phyloP scores from a whole-genome alignment of 2,888 invertebrate genomes.

The Metalampra italica region DNA sequence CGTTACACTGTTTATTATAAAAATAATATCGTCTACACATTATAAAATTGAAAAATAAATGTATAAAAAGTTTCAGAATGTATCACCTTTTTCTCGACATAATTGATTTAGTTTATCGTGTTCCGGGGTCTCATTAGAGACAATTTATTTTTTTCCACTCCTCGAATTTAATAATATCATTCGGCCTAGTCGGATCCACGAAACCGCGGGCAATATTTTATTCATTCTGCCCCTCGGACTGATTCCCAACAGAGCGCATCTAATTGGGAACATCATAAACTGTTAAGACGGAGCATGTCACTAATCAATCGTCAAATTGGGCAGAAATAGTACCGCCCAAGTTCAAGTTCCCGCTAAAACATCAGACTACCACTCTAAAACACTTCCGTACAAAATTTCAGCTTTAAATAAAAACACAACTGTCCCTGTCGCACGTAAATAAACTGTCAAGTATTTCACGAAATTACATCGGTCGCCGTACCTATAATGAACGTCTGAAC shows the following conservation, averaged over 20 bases:
- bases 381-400: conserved; percentile 12
- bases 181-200: conserved; percentile 47
- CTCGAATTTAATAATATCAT: conserved; percentile 37
- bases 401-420: conserved; percentile 25
- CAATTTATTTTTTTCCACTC: conserved; percentile 46
- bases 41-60: conserved; percentile 15
- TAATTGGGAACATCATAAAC: conserved; percentile 71
- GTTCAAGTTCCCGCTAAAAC: conserved; percentile 67
- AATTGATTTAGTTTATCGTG: conserved; percentile 40
- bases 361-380: conserved; percentile 11
- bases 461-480: conserved; percentile 70
- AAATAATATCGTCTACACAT: conserved; percentile 18
- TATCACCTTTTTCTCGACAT: conserved; percentile 57
- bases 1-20: conserved; percentile 15
- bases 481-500: conserved; percentile 78
- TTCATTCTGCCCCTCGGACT: conserved; percentile 63
- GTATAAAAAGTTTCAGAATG: conserved; percentile 11
- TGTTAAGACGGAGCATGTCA: conserved; percentile 58
- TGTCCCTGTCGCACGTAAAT: conserved; percentile 51
- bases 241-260: conserved; percentile 60
- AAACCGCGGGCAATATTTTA: conserved; percentile 56
- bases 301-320: conserved; percentile 59
- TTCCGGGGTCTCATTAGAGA: conserved; percentile 30
- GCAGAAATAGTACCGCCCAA: conserved; percentile 30
- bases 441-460: conserved; percentile 63